A percentile compares a stretch with the other conserved stretches of the same genome.
Evolutionary conservation across 30 jellyfish, hydroid and myxozoan genomes (phyloP).

Genomic region (Cassiopea xamachana): DNA sequence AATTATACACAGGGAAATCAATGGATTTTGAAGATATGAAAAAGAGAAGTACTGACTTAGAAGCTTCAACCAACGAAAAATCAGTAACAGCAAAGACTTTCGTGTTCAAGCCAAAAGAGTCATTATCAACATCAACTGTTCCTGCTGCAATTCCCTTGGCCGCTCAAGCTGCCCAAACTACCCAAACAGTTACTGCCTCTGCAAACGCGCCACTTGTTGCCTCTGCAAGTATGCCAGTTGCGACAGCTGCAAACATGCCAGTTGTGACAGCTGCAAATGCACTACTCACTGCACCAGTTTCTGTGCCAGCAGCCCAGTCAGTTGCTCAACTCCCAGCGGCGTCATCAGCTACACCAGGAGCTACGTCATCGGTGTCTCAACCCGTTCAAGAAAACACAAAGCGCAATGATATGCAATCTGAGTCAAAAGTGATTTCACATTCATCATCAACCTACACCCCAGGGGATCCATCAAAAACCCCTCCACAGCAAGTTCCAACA

Average conservation of each 20-base stretch:
- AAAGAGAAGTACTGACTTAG: constrained; percentile 64
- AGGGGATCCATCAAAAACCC: constrained; percentile 55
- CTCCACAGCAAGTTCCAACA: constrained; percentile 29
- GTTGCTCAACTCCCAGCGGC: not conserved
- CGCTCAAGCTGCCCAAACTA: not conserved
- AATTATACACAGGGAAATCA: constrained; percentile 53
- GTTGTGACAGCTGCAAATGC: not conserved
- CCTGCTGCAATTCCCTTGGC: constrained; percentile 8
- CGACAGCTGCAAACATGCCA: not conserved
- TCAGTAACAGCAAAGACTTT: not conserved
- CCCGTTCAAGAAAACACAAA: not conserved
- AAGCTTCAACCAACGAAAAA: not conserved
- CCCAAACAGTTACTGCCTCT: not conserved
- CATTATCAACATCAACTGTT: not conserved
- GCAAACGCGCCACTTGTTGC: constrained; percentile 21
- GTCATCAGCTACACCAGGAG: not conserved
- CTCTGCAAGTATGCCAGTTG: not conserved
- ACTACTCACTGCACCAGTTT: not conserved
- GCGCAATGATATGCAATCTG: constrained; percentile 58
- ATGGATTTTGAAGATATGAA: constrained; percentile 78
- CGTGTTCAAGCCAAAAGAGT: not conserved
- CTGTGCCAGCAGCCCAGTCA: constrained; percentile 1
- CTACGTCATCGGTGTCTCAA: not conserved
- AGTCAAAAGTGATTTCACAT: constrained; percentile 68
- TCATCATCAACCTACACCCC: constrained; percentile 76